phyloP scores from a whole-genome alignment of 2,888 invertebrate species.

The Drosophila colorata region DNA sequence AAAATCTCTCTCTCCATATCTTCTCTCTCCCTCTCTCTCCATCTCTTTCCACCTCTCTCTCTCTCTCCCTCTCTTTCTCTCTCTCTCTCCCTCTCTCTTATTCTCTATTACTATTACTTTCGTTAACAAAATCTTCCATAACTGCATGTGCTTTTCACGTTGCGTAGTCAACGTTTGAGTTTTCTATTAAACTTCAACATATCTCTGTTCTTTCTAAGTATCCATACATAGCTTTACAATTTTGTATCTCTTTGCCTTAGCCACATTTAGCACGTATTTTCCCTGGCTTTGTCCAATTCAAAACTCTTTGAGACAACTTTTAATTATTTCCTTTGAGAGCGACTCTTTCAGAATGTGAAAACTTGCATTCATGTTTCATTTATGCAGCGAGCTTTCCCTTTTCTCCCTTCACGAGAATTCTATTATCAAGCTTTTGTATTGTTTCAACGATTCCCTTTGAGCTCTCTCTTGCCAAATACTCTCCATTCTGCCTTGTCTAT shows the following conservation, averaged over 20 bases:
- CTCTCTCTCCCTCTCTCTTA: too few relatives aligned
- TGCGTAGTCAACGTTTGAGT: too few relatives aligned
- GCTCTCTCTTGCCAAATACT: conserved; percentile 12
- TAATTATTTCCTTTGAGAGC: conserved; percentile 17
- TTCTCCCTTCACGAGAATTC: background rate
- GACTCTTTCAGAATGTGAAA: background rate
- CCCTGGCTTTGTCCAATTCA: background rate
- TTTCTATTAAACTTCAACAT: background rate
- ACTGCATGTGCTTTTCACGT: too few relatives aligned
- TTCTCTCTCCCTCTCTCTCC: too few relatives aligned
- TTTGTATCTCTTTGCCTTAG: background rate
- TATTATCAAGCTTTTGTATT: conserved; percentile 11
- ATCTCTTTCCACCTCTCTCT: too few relatives aligned
- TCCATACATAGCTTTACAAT: background rate
- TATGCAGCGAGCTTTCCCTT: background rate
- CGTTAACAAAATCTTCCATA: too few relatives aligned
- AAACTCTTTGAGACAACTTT: conserved; percentile 1
- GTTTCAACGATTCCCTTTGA: conserved; percentile 35
- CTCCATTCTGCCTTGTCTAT: conserved; percentile 16
- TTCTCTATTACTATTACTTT: too few relatives aligned
- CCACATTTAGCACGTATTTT: background rate
- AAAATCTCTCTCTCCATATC: too few relatives aligned
- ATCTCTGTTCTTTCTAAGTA: background rate
- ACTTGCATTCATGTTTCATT: background rate
- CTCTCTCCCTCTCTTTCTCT: too few relatives aligned